Conservation (phyloP, 2,113 vertebrate species). For the Amblyornis subalaris region DNA sequence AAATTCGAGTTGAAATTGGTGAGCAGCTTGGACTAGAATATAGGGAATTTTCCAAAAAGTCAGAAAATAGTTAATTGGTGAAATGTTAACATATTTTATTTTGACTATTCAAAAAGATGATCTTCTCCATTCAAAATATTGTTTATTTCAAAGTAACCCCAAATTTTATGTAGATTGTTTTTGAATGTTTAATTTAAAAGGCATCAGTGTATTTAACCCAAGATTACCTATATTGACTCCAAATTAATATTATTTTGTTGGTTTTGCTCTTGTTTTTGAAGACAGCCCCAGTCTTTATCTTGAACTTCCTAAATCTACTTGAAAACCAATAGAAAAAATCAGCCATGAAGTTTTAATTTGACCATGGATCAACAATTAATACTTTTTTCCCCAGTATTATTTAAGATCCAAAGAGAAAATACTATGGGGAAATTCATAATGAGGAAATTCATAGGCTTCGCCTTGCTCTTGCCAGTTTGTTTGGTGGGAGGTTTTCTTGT, state of each 20-base stretch:
- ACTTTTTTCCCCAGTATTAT: neutral
- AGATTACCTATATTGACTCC: neutral
- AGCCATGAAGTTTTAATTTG: neutral
- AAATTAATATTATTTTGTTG: neutral
- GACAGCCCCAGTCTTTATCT: accelerated
- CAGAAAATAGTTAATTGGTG: neutral
- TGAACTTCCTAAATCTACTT: neutral
- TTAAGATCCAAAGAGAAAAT: neutral
- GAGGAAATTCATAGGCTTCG: neutral
- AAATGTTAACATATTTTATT: neutral
- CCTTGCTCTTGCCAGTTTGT: neutral
- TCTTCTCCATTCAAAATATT: neutral
- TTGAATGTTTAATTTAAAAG: neutral
- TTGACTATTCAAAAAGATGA: accelerated
- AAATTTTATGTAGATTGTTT: neutral
- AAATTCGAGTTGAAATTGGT: neutral
- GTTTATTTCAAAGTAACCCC: neutral
- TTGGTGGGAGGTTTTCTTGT: neutral
- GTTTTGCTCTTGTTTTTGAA: neutral
- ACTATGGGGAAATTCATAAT: neutral
- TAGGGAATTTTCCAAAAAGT: neutral
- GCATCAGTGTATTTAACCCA: neutral
- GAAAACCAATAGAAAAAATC: neutral
- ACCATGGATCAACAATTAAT: neutral
- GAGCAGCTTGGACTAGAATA: neutral